These are phyloP conservation scores for Porphyrio hochstetteri DNA, from an alignment of 2,113 vertebrate species.

Conservation along the genomic window DNA sequence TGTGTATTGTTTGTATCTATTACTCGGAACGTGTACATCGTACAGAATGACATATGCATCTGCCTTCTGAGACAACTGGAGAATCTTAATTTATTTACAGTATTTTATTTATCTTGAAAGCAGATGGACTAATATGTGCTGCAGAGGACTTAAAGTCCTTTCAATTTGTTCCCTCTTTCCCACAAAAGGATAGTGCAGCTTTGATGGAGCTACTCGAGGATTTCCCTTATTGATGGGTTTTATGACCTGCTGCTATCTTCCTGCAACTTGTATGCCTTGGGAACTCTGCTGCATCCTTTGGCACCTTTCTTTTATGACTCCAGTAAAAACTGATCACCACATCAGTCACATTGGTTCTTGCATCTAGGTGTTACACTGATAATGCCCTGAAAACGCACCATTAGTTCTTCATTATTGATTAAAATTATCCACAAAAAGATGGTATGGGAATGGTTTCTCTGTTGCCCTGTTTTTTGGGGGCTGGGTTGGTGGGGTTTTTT, in stretches of 20 bases:
- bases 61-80: background rate
- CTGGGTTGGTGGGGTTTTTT: background rate
- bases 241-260: background rate
- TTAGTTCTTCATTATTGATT: background rate
- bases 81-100: background rate
- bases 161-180: background rate
- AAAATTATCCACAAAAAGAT: background rate
- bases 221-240: background rate
- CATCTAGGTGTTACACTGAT: background rate
- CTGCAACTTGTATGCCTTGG: background rate
- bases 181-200: background rate
- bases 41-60: background rate
- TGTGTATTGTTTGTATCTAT: background rate
- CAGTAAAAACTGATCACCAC: background rate
- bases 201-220: background rate
- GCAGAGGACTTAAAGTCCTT: background rate
- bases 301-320: background rate
- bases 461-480: background rate
- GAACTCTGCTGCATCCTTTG: background rate
- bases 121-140: background rate
- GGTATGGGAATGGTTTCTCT: background rate
- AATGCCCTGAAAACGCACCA: background rate
- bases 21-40: background rate
- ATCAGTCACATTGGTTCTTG: background rate
- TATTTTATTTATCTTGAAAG: background rate